Base-by-base conservation (phyloP, 2,113 vertebrate species). In the Larimichthys polyactis region DNA sequence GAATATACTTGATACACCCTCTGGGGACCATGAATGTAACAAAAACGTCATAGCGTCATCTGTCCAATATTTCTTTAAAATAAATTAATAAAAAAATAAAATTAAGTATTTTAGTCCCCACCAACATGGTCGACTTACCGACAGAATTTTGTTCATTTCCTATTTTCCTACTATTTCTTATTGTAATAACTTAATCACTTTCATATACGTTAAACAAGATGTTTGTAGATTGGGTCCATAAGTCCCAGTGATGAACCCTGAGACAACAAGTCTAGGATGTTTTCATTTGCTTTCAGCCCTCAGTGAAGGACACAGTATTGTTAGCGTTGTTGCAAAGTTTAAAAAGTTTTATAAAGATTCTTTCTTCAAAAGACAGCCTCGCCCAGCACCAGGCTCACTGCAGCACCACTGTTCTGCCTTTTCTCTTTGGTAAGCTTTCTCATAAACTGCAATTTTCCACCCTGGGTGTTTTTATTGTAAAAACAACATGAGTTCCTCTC, bases 401-500 rank as follows among this genome's bases (percentile, higher is more conserved):
- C 55, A 59, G 48, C 51, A 57, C 20, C n/a, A 63, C 20, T 67
- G 36, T 24, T 51, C 24, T 43, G 17, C 40, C 36, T 72, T 43
- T 11, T 40, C 22, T 52, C 71, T 59, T 54, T 19, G 46, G 40
- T 80, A 65, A 46, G 44, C 78, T 55, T 79, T 68, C 36, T 78
- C 40, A 78, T 77, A 57, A 81, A 72, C 58, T 54, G 10, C 81
- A 78, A 68, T 76, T 83, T 86, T 78, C 81, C 70, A 75, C 64
- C 24, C 29, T 3, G 27, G 60, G 70, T 79, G 76, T 75, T 84
- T 62, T 87, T 60, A 62, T 4, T 48, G 57, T 78, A 69, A 78
- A 86, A 84, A 75, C 81, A 82, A 57, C 75, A 63, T 0, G 2
- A 14, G 43, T 49, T 78, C 54, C 46, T 69, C 27, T 68, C 48